Conservation (phyloP, 2,888 invertebrate species). For the Pimpla rufipes region DNA sequence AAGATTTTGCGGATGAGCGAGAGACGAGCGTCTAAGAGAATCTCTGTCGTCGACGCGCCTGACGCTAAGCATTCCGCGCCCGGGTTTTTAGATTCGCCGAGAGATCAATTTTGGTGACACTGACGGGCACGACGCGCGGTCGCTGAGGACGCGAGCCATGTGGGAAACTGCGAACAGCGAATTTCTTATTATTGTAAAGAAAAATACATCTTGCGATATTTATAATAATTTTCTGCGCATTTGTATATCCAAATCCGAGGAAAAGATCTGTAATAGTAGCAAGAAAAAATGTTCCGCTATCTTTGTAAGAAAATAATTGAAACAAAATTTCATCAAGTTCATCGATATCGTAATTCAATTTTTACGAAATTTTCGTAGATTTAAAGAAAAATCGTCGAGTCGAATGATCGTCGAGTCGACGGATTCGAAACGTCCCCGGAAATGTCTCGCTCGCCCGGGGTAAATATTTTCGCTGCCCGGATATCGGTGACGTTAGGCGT, state of each 20-base stretch:
- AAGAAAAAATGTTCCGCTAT: too few species aligned
- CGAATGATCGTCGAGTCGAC: too few species aligned
- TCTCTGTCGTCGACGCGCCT: background rate
- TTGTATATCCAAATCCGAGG: too few species aligned
- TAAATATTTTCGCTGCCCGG: background rate
- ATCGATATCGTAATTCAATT: too few species aligned
- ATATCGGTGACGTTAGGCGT: constrained; percentile 72
- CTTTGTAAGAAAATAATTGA: too few species aligned
- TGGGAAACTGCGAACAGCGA: background rate
- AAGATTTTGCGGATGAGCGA: constrained; percentile 34
- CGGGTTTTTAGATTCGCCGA: background rate
- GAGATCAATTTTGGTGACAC: background rate
- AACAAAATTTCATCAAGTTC: too few species aligned
- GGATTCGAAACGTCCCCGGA: background rate
- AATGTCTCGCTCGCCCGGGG: background rate
- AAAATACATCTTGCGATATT: too few species aligned
- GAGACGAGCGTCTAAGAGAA: background rate
- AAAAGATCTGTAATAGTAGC: too few species aligned
- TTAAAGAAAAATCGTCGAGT: too few species aligned
- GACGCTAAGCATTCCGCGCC: background rate
- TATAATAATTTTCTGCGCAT: too few species aligned
- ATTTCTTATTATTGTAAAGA: too few species aligned
- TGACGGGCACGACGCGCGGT: background rate
- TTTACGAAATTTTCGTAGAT: too few species aligned
- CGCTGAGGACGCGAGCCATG: background rate